Conservation (phyloP, 2,888 invertebrate genomes). For the Monochamus alternatus region DNA sequence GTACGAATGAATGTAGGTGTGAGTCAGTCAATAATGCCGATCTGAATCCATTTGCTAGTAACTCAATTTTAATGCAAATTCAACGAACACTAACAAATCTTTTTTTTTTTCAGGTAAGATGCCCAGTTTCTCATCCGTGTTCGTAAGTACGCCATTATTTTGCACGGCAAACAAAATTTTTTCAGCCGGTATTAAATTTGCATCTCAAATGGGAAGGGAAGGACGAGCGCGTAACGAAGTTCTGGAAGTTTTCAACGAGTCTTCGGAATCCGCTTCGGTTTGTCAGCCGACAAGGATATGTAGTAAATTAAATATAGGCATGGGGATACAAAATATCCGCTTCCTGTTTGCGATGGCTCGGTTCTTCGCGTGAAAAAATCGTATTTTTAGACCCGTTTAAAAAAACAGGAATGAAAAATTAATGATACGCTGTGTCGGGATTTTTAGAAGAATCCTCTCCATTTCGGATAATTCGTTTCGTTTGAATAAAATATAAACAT, state of each 20-base stretch:
- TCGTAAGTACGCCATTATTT: neutral
- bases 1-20: no score
- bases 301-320: neutral
- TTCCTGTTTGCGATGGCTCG: neutral
- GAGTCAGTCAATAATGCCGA: no score
- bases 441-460: neutral
- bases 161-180: neutral
- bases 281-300: neutral
- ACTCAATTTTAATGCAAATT: neutral
- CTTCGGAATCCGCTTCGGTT: neutral
- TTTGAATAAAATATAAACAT: no score
- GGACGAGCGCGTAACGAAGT: neutral
- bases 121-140: neutral
- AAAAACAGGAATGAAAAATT: neutral
- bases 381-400: neutral
- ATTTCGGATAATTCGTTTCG: no score
- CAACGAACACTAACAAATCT: no score
- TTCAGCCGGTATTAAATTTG: neutral
- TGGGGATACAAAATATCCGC: neutral
- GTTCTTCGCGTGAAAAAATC: no score
- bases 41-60: neutral
- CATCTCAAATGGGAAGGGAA: neutral
- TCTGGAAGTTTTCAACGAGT: neutral
- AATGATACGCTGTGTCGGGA: neutral
- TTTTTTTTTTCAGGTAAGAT: slow-evolving; percentile 24